Evolutionary conservation across 2,113 vertebrate genomes (phyloP).

Genomic region (Oreochromis spilurus): DNA sequence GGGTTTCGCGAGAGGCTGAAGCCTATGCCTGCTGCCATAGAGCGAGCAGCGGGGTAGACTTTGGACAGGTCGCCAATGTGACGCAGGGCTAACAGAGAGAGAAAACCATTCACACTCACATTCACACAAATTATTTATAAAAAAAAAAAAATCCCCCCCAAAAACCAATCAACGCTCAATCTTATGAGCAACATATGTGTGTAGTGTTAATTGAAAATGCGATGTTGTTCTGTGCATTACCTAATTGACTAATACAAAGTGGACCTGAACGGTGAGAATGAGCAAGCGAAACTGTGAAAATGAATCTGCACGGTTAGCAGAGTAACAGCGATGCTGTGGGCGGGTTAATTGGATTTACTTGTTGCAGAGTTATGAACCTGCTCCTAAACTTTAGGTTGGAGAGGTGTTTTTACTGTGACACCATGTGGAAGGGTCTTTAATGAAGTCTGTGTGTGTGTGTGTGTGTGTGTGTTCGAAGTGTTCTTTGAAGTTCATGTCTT

Average conservation of each 20-base stretch:
- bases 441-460: constrained; percentile 3
- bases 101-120: neutral
- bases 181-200: neutral
- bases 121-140: neutral
- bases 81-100: neutral
- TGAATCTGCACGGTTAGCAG: neutral
- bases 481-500: constrained; percentile 28
- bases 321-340: neutral
- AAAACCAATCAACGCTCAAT: neutral
- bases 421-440: constrained; percentile 5
- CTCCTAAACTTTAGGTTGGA: neutral
- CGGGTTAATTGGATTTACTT: neutral
- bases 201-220: neutral
- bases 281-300: neutral
- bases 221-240: neutral
- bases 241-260: neutral
- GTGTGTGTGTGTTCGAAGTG: neutral
- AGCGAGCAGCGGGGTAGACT: neutral
- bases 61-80: neutral
- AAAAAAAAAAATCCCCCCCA: neutral
- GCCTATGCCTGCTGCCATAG: neutral
- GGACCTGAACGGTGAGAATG: neutral
- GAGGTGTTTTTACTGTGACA: neutral
- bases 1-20: neutral
- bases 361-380: neutral